A percentile compares a stretch with the other conserved stretches of the same genome.
phyloP scores from a whole-genome alignment of 2,113 vertebrate genomes.

The Baryphthengus martii region DNA sequence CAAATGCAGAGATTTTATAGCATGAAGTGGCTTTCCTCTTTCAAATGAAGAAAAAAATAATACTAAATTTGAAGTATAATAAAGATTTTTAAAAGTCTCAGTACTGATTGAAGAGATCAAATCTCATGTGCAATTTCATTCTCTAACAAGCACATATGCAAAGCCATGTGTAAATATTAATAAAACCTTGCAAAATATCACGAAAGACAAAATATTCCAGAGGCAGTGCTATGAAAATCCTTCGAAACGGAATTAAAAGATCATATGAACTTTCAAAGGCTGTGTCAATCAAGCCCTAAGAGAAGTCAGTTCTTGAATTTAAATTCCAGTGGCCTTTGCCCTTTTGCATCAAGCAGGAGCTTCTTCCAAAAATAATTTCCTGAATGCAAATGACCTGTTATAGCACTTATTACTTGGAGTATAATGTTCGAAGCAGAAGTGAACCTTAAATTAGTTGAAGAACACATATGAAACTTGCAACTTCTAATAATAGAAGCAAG shows the following conservation, averaged over 20 bases:
- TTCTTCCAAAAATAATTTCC: slow-evolving; percentile 48
- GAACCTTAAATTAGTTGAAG: slow-evolving; percentile 1
- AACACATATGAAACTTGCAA: slow-evolving; percentile 14
- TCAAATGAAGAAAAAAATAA: neutral
- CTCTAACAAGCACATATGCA: neutral
- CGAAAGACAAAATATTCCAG: neutral
- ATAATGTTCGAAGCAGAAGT: neutral
- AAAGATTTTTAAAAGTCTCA: neutral
- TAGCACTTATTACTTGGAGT: neutral
- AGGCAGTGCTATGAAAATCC: neutral
- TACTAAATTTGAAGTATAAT: neutral
- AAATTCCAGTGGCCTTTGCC: neutral
- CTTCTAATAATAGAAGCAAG: slow-evolving; percentile 47
- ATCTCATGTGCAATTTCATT: neutral
- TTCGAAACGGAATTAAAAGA: neutral
- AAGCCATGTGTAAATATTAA: neutral
- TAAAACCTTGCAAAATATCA: slow-evolving; percentile 11
- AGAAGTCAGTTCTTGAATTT: neutral
- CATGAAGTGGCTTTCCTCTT: neutral
- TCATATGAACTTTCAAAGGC: neutral
- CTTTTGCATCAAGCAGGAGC: slow-evolving; percentile 8
- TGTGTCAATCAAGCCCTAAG: neutral
- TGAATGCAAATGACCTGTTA: slow-evolving; percentile 20
- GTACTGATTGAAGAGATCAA: neutral
- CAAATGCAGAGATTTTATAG: neutral